These are phyloP conservation scores for Cercopithecus diana DNA, from an alignment of 2,797 vertebrate species.

Conservation along the genomic window DNA sequence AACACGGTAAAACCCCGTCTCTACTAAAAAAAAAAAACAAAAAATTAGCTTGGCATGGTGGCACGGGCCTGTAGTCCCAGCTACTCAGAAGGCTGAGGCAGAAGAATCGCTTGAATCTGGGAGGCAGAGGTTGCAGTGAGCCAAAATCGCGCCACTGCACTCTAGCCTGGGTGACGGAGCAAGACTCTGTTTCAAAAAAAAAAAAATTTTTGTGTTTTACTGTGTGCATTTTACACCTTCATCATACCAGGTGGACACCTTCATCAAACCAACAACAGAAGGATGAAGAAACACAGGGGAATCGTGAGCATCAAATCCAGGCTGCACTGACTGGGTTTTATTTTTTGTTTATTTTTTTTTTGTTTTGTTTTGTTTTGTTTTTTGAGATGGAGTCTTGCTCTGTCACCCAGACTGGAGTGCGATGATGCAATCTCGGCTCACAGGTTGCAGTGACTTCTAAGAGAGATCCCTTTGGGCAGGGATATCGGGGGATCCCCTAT, in stretches of 20 bases:
- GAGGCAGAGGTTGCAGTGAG: background rate
- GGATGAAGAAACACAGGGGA: accelerated
- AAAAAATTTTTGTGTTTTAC: background rate
- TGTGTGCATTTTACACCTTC: background rate
- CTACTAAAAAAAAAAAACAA: background rate
- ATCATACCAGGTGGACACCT: too few species aligned
- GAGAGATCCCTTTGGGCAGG: background rate
- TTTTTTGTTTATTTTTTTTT: too few species aligned
- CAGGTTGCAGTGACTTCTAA: background rate
- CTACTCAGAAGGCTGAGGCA: background rate
- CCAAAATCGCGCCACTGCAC: background rate
- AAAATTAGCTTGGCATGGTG: background rate
- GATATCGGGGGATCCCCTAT: accelerated
- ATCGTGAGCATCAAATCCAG: background rate
- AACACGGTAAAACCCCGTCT: background rate
- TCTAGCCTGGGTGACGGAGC: background rate
- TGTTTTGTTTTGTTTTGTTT: background rate
- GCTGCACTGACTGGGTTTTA: background rate
- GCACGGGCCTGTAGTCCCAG: background rate
- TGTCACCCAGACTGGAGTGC: background rate
- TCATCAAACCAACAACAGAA: background rate
- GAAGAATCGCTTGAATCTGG: background rate
- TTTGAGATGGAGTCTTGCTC: background rate
- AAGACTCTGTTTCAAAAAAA: background rate
- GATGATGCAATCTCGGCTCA: background rate